Conservation (phyloP, 2,797 vertebrate genomes). For the Chloroceryle amazona region DNA sequence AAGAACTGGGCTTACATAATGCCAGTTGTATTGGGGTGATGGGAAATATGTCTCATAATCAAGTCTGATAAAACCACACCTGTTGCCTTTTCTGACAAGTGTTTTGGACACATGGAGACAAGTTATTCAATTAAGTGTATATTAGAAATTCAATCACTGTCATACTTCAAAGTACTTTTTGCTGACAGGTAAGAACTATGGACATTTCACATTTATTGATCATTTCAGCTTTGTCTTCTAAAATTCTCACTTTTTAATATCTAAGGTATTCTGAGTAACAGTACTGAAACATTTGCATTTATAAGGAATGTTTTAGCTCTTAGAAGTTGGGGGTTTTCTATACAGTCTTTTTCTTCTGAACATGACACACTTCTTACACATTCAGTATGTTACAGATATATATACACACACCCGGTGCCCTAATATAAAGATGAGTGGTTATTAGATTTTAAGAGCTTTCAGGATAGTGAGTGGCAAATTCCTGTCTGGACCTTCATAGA, state of each 20-base stretch:
- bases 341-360: neutral
- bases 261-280: neutral
- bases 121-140: neutral
- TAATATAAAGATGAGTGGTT: neutral
- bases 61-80: neutral
- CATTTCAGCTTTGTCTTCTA: conserved; percentile 21
- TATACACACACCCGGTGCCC: neutral
- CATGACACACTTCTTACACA: neutral
- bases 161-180: neutral
- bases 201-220: neutral
- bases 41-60: neutral
- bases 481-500: neutral
- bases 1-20: neutral
- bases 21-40: neutral
- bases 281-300: neutral
- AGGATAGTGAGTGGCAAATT: neutral
- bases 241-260: conserved; percentile 32
- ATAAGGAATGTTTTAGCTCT: neutral
- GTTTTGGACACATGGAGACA: neutral
- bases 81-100: neutral
- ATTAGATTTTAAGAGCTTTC: neutral
- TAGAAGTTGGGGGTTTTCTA: neutral
- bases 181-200: neutral
- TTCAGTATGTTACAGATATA: neutral
- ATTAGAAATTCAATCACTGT: conserved; percentile 16